These are phyloP conservation scores for Pristis pectinata DNA, from an alignment of 2,797 vertebrate species.

Conservation along the genomic window DNA sequence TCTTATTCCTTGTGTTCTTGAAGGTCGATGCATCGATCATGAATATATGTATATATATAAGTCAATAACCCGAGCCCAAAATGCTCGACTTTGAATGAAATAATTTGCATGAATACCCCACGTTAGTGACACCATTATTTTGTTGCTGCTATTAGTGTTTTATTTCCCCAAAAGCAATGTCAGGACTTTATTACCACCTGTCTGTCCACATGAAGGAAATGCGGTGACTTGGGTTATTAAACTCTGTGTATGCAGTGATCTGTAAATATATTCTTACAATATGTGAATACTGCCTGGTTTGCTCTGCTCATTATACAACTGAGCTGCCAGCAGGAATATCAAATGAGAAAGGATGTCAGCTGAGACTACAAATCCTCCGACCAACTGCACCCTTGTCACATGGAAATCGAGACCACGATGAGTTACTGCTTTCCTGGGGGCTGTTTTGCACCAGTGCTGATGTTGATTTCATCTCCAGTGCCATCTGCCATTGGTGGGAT, in stretches of 20 bases:
- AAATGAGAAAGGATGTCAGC: neutral
- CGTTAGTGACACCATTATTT: neutral
- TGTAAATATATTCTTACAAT: neutral
- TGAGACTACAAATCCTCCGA: neutral
- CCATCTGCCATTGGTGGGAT: too few relatives aligned
- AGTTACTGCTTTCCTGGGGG: too few relatives aligned
- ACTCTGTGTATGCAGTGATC: neutral
- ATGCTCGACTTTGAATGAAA: neutral
- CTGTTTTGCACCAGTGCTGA: too few relatives aligned
- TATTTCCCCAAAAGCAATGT: conserved; percentile 3
- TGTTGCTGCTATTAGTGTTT: neutral
- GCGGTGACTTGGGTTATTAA: neutral
- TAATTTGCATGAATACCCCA: neutral
- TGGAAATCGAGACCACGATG: neutral
- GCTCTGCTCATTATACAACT: neutral
- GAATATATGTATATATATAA: too few relatives aligned
- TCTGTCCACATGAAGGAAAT: neutral
- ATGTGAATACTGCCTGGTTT: neutral
- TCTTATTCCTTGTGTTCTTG: too few relatives aligned
- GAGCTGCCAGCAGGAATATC: neutral
- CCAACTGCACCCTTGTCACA: neutral
- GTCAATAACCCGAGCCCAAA: neutral
- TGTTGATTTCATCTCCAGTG: too few relatives aligned
- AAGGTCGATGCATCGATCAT: too few relatives aligned
- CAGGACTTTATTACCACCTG: conserved; percentile 17